Evolutionary conservation across 2,113 vertebrate species (phyloP), one percentile per base, ranked within the genome.

Genomic region (Forbesichthys papilliferus): DNA sequence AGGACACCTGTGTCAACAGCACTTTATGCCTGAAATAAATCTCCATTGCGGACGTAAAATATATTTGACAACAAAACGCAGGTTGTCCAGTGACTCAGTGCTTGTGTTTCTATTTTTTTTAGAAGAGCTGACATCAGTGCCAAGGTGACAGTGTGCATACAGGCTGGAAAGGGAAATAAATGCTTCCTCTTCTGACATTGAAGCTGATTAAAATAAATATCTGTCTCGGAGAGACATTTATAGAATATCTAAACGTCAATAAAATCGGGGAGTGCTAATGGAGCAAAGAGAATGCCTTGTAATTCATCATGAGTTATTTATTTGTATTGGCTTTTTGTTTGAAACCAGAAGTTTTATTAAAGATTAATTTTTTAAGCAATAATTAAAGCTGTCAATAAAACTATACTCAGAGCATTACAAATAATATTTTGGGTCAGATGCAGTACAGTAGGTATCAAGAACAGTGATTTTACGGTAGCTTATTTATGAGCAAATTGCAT

Each of bases 191-290:
- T 55, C 53, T 83, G 71, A 77, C 80, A 71, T 67, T 48, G 71
- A 62, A 55, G 61, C 74, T 85, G 73, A 84, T 82, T 75, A 68
- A 81, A 85, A 84, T 75, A 84, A 82, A 82, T 82, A 73, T 76
- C 69, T 59, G 36, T 66, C 78, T 80, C 66, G 16, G 75, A 74
- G 75, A 78, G 54, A 61, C 57, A 56, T 82, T 82, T 69, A 69
- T 27, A 62, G 68, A 16, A 71, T 76, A 67, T 85, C 70, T 70
- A 68, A 82, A 80, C 73, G 75, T 66, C 78, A 69, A 63, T 83
- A 77, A 69, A 80, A 71, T 55, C 73, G 80, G 66, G 73, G 78
- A 69, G 68, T 73, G 75, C 64, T 70, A 77, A 67, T 51, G 34
- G 62, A 74, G 64, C 61, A 34, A 48, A n/a, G 62, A 54, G 71